Conservation (phyloP, 2,888 invertebrate genomes). For the Ennomos quercinarius region DNA sequence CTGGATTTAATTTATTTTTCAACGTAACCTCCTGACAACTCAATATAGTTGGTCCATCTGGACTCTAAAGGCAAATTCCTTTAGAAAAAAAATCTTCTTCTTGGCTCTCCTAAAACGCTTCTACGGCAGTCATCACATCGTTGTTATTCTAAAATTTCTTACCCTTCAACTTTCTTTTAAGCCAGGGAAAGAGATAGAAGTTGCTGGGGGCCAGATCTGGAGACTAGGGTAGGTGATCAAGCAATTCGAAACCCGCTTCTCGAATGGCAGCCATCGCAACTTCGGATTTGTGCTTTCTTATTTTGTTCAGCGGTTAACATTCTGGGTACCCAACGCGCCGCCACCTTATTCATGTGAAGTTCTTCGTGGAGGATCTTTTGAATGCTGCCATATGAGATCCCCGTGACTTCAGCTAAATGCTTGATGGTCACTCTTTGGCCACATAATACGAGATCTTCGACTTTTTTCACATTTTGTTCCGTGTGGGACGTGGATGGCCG, state of each 20-base stretch:
- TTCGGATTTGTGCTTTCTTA: slow-evolving; percentile 29
- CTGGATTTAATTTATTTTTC: no score
- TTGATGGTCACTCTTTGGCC: no score
- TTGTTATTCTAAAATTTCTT: slow-evolving; percentile 29
- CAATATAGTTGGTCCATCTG: background rate
- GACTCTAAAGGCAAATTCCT: slow-evolving; percentile 1
- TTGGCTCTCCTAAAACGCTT: slow-evolving; percentile 5
- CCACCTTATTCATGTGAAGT: no score
- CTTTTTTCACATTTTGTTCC: no score
- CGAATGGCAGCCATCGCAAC: slow-evolving; percentile 40
- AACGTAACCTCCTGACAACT: no score
- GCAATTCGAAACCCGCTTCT: slow-evolving; percentile 36
- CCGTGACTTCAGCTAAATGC: no score
- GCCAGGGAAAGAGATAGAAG: slow-evolving; percentile 26
- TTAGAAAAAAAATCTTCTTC: slow-evolving; percentile 6
- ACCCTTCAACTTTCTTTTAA: slow-evolving; percentile 19
- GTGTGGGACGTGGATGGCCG: no score
- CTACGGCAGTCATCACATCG: slow-evolving; percentile 4
- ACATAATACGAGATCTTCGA: no score
- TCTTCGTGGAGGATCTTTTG: no score
- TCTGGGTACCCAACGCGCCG: no score
- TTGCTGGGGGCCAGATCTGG: slow-evolving; percentile 37
- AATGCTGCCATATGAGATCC: no score
- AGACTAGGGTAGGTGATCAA: slow-evolving; percentile 31
- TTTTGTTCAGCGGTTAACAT: no score